Base-by-base conservation (phyloP, 2,797 vertebrate genomes). In the Euphonia xanthogaster region DNA sequence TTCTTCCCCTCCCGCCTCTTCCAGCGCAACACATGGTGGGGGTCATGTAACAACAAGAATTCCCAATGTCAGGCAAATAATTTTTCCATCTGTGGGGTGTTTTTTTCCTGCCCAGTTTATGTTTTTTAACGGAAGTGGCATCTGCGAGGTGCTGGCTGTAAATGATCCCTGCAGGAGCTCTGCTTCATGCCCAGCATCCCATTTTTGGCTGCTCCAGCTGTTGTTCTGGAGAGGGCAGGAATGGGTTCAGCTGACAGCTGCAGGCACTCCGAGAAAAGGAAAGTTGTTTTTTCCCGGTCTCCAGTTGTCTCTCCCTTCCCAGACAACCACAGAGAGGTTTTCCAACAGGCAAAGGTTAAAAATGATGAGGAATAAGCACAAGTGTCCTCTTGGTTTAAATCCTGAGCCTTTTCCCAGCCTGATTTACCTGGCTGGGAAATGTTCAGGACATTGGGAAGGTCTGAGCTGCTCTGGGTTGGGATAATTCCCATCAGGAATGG, bases 161-260 rank as follows among this genome's bases (percentile, higher is more conserved):
- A 97, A 70, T 4, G 94, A 97, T 97, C 77, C 39, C 54, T 17
- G 80, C 86, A 79, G 90, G 91, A 96, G 95, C 40, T 63, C 93
- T 14, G 80, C 85, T 83, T 55, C 90, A 62, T 94, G 90, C 88
- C 94, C 95, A 74, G 94, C 84, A 44, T 83, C 93, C 96, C 96
- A 54, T 75, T 94, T 90, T 87, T 92, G 95, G 97, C 97, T 78
- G 77, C 97, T 97, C 98, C 98, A 99, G 98, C 98, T 99, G 99
- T 98, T 98, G 98, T 98, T 98, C 97, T 98, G 98, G 97, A 97
- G 86, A 97, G 83, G 93, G 96, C 91, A 96, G 14, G 95, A 88
- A 86, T 37, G 86, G 40, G 76, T 94, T 94, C 94, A 88, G 88
- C 89, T 86, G 97, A 97, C 97, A 98, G 97, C 97, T 98, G 97